Evolutionary conservation across 2,797 vertebrate species (phyloP), one percentile per base, ranked within the genome.

Genomic region (Steatocranus sp.): DNA sequence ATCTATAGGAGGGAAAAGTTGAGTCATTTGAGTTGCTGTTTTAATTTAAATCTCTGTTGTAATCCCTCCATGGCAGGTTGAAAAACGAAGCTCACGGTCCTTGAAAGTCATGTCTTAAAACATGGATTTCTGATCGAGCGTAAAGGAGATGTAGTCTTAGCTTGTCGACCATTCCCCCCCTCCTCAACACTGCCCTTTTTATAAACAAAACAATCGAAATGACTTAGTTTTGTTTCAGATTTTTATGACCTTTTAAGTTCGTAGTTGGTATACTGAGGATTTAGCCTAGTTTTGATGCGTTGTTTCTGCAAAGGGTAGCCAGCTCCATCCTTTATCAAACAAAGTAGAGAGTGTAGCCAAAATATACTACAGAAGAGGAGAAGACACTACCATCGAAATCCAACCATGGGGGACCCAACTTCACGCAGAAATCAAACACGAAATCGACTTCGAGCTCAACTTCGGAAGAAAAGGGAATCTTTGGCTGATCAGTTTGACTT

Each of bases 401-500:
- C 95, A 96, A 98, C 96, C 96, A 99, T 99, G 99, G 99, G 98
- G 96, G 99, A 99, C 97, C 98, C 98, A 96, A 99, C 98, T 97
- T 98, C 98, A 95, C 97, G 99, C 96, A 98, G 98, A 97, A 99
- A 98, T 97, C 98, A 99, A 97, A 98, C 98, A 96, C 97, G 99
- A 97, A 99, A 98, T 96, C 97, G 99, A 96, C 98, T 99, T 94
- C 98, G 99, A 95, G 98, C 98, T 97, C 99, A 99, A 96, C 98
- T 99, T 95, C 97, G 98, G 95, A 99, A 99, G 98, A 99, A 99
- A 97, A 98, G 98, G 97, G 99, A 99, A 96, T 99, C 98, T 97
- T 97, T 99, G 97, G 99, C 99, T 96, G 98, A 99, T 96, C 99
- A 99, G 98, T 99, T 99, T 96, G 99, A 99, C 97, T 99, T 99